Percentiles rank a stretch among this genome's conserved stretches.
Conservation (phyloP, 1,140 invertebrate genomes). For the Brachionus sp. region DNA sequence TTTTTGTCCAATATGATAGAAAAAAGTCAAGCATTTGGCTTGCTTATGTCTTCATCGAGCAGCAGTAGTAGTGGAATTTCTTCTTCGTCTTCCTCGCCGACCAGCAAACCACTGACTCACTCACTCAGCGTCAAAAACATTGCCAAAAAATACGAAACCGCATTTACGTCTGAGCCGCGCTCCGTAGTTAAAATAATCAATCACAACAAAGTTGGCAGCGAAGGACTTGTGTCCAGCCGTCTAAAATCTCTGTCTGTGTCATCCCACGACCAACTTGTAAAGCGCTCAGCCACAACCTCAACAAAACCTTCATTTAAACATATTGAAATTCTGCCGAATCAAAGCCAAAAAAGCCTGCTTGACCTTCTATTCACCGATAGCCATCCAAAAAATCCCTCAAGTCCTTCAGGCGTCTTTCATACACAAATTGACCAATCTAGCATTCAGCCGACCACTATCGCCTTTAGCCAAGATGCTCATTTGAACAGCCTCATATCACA, state of each 20-base stretch:
- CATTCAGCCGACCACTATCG: neutral
- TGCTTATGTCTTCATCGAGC: neutral
- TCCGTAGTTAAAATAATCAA: conserved; percentile 32
- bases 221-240: neutral
- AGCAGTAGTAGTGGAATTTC: neutral
- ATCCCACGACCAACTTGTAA: neutral
- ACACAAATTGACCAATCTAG: no score
- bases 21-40: neutral
- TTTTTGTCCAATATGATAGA: neutral
- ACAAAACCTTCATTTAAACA: neutral
- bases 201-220: neutral
- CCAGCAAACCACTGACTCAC: neutral
- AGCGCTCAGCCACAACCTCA: neutral
- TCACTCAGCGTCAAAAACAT: neutral
- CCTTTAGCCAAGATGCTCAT: neutral
- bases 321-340: neutral
- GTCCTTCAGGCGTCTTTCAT: neutral
- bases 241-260: neutral
- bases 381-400: neutral
- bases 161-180: neutral
- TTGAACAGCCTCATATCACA: neutral
- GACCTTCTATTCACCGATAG: neutral
- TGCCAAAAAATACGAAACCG: conserved; percentile 8
- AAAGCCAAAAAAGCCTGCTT: neutral
- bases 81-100: neutral